Conservation (phyloP, 2,113 vertebrate species). For the Elachura formosa region DNA sequence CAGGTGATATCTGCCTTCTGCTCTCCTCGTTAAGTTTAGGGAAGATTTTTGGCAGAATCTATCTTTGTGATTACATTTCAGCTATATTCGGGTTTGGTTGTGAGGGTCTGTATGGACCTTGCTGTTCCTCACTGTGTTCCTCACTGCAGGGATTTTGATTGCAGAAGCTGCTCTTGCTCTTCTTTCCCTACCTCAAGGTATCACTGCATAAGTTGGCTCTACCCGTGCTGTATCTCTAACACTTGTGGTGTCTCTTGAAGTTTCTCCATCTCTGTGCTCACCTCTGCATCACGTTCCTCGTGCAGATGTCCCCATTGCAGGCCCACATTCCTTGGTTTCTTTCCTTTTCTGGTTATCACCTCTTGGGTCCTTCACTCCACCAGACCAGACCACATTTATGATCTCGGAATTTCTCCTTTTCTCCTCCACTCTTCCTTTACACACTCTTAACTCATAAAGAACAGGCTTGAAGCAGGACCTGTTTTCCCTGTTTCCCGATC, state of each 20-base stretch:
- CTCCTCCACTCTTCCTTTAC: background rate
- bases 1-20: background rate
- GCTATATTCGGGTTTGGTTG: background rate
- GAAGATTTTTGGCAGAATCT: background rate
- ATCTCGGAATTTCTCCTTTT: background rate
- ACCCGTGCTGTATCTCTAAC: background rate
- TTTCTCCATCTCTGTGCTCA: fast-evolving
- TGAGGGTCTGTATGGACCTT: background rate
- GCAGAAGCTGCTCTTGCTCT: background rate
- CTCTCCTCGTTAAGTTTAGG: background rate
- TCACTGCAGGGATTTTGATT: background rate
- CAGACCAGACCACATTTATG: background rate
- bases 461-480: background rate
- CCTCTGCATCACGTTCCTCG: background rate
- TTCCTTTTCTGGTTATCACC: background rate
- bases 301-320: background rate
- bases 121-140: background rate
- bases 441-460: background rate
- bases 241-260: background rate
- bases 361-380: background rate
- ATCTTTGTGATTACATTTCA: background rate
- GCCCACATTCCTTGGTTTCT: background rate
- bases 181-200: background rate
- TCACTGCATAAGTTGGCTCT: background rate
- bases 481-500: background rate